These are phyloP conservation scores for Dufourea novaeangliae DNA, from an alignment of 1,140 invertebrate genomes.

Conservation along the genomic window DNA sequence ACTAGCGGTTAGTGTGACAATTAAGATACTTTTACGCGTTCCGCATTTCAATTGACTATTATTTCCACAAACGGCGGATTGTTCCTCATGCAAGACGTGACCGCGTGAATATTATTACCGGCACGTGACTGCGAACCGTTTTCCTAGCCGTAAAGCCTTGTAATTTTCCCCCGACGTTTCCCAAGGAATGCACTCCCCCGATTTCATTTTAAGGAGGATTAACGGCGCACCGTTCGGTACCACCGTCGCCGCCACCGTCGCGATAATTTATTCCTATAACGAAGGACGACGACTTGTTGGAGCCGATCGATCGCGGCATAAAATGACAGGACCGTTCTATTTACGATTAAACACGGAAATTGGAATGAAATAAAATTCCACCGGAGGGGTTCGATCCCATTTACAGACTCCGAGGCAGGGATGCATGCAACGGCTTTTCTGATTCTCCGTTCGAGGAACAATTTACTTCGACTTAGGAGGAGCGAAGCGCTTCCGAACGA, in stretches of 20 bases:
- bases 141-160: conserved; percentile 37
- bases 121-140: conserved; percentile 22
- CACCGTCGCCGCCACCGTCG: too few relatives aligned
- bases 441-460: not conserved
- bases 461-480: not conserved
- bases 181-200: conserved; percentile 54
- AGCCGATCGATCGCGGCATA: conserved; percentile 24
- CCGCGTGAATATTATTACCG: conserved; percentile 18
- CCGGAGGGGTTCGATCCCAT: not conserved
- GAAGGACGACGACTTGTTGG: conserved; percentile 20
- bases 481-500: not conserved
- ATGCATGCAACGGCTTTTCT: not conserved
- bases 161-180: conserved; percentile 53
- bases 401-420: not conserved
- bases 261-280: conserved; percentile 55
- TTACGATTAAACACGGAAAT: conserved; percentile 24
- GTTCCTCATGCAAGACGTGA: conserved; percentile 23
- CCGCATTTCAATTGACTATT: not conserved
- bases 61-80: not conserved
- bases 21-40: not conserved
- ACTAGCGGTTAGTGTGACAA: not conserved
- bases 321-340: conserved; percentile 19
- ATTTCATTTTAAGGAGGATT: conserved; percentile 57
- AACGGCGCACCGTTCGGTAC: conserved; percentile 49
- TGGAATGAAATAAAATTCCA: conserved; percentile 1